Percentiles rank a stretch among this genome's conserved stretches.
Evolutionary conservation across 1,140 invertebrate genomes (phyloP).

Genomic region (Atta texana): DNA sequence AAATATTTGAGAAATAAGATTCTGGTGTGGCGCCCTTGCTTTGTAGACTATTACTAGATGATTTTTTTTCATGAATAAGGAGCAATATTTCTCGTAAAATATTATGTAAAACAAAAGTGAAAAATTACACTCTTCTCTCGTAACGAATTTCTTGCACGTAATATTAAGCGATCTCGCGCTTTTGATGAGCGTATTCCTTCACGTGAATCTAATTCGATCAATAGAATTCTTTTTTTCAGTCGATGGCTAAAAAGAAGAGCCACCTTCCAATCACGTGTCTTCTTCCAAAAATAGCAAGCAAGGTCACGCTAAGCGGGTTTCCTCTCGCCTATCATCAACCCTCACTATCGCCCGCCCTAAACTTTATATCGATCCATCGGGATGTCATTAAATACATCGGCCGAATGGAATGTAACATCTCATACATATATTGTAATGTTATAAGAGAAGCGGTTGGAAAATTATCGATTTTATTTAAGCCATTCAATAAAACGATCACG

Average conservation of each 20-base stretch:
- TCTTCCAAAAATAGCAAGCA: constrained; percentile 73
- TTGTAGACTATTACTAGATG: background rate
- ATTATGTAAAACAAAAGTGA: background rate
- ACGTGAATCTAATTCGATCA: constrained; percentile 56
- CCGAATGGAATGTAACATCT: constrained; percentile 12
- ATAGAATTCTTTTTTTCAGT: constrained; percentile 43
- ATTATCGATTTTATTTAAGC: background rate
- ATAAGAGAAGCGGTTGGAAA: background rate
- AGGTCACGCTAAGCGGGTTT: constrained; percentile 65
- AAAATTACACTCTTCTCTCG: background rate
- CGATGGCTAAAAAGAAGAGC: constrained; percentile 49
- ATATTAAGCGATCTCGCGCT: background rate
- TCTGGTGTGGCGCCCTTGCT: no score
- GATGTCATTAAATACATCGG: constrained; percentile 43
- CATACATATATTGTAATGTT: constrained; percentile 9
- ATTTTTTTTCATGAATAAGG: background rate
- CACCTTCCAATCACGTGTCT: constrained; percentile 54
- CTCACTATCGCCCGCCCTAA: constrained; percentile 53
- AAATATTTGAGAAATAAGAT: background rate
- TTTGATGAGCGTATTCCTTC: constrained; percentile 28
- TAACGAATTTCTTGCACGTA: background rate
- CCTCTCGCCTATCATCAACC: constrained; percentile 6
- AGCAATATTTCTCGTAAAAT: background rate
- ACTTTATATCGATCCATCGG: constrained; percentile 69
- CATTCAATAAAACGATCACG: background rate